Conservation (phyloP, 1,140 invertebrate species). For the Bombus breviceps region DNA sequence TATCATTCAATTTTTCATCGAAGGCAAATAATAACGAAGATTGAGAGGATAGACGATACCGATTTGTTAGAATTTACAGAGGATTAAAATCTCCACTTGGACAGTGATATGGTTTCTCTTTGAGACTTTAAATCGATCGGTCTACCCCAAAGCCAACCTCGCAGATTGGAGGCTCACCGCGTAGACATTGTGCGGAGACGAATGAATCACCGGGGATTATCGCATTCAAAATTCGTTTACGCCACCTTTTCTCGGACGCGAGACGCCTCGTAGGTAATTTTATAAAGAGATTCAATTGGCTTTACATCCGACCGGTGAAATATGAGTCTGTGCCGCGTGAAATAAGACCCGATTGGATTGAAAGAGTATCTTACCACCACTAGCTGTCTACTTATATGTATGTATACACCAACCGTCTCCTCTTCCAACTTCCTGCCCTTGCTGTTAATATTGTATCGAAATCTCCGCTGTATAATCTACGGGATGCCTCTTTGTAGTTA, state of each 20-base stretch:
- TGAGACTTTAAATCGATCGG: constrained; percentile 27
- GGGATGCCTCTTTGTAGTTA: background rate
- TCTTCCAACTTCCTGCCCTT: background rate
- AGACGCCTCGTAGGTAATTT: constrained; percentile 72
- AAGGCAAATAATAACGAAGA: background rate
- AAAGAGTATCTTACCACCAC: constrained; percentile 74
- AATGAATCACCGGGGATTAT: constrained; percentile 75
- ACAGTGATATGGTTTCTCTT: constrained; percentile 17
- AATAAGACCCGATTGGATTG: constrained; percentile 78
- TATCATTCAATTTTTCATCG: background rate
- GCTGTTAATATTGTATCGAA: background rate
- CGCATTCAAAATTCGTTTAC: constrained; percentile 75
- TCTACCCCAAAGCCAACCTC: background rate
- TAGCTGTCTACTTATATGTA: constrained; percentile 75
- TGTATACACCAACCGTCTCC: constrained; percentile 8
- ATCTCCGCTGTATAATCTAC: background rate
- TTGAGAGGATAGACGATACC: background rate
- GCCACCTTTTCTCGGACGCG: constrained; percentile 48
- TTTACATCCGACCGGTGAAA: constrained; percentile 73
- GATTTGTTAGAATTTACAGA: constrained; percentile 22
- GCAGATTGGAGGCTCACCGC: constrained; percentile 21
- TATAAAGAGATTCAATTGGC: constrained; percentile 78
- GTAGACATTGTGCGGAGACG: constrained; percentile 56
- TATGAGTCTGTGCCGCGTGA: constrained; percentile 76
- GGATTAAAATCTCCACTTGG: constrained; percentile 15